Conservation (phyloP, 2,888 invertebrate species). For the Cynaeus angustus region DNA sequence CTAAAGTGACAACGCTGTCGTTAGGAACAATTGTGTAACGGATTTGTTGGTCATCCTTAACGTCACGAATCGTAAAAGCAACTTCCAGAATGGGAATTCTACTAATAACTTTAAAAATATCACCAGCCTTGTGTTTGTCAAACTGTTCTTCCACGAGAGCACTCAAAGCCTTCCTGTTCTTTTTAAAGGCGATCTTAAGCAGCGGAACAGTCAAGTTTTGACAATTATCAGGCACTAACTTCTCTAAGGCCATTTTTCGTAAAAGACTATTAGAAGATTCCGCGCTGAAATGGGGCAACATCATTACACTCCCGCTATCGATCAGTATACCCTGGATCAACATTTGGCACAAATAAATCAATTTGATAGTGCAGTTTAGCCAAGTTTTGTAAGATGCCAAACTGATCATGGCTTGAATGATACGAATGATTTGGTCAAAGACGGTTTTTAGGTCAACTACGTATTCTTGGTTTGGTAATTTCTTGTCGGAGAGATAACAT, state of each 20-base stretch:
- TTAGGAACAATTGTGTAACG: constrained; percentile 41
- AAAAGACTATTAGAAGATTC: constrained; percentile 78
- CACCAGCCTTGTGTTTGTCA: constrained; percentile 56
- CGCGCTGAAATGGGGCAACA: constrained; percentile 84
- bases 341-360: constrained; percentile 90
- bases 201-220: constrained; percentile 38
- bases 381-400: constrained; percentile 93
- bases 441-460: constrained; percentile 97
- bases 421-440: constrained; percentile 95
- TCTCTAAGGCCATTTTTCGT: constrained; percentile 67
- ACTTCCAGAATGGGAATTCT: constrained; percentile 66
- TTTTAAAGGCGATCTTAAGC: constrained; percentile 40
- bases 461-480: constrained; percentile 94
- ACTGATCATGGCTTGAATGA: constrained; percentile 98
- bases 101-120: constrained; percentile 62
- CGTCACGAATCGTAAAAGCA: constrained; percentile 56
- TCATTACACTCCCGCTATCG: constrained; percentile 82
- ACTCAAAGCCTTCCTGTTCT: constrained; percentile 46
- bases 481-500: constrained; percentile 90
- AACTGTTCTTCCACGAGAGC: constrained; percentile 57
- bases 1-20: constrained; percentile 67
- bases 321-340: constrained; percentile 93
- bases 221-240: constrained; percentile 15
- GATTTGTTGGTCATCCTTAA: constrained; percentile 44
- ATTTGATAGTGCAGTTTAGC: constrained; percentile 85